Evolutionary conservation across 2,888 invertebrate species (phyloP).

Genomic region (Drosophila flavopinicola): DNA sequence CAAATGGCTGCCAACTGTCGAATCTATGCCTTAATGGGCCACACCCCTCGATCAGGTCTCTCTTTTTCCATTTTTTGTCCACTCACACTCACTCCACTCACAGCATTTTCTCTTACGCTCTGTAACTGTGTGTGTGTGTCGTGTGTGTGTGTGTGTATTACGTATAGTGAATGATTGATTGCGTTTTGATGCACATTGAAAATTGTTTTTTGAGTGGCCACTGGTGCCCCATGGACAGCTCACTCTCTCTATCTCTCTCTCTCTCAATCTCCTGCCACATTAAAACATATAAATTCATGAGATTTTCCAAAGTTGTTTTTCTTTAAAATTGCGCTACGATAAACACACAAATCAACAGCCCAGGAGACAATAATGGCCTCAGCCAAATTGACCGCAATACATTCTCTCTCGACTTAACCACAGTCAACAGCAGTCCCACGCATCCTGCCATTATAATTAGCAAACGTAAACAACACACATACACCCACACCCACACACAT

Average conservation of each 20-base stretch:
- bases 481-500: conserved; percentile 9
- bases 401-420: conserved; percentile 6
- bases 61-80: conserved; percentile 8
- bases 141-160: conserved; percentile 24
- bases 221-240: background rate
- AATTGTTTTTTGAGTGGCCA: conserved; percentile 47
- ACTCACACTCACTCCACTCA: background rate
- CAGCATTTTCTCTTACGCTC: background rate
- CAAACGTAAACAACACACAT: conserved; percentile 3
- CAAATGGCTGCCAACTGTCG: conserved; percentile 42
- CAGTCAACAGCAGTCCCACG: conserved; percentile 6
- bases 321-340: background rate
- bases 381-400: conserved; percentile 3
- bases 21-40: conserved; percentile 22
- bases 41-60: background rate
- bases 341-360: background rate
- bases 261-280: background rate
- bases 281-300: no score
- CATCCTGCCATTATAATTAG: conserved; percentile 23
- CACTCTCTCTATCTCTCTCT: background rate
- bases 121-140: background rate
- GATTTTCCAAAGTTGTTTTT: no score
- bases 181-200: conserved; percentile 59
- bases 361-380: background rate
- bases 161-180: conserved; percentile 70